Percentiles rank a stretch among this genome's conserved stretches.
Conservation (phyloP, 2,113 vertebrate genomes). For the Cyanistes caeruleus region DNA sequence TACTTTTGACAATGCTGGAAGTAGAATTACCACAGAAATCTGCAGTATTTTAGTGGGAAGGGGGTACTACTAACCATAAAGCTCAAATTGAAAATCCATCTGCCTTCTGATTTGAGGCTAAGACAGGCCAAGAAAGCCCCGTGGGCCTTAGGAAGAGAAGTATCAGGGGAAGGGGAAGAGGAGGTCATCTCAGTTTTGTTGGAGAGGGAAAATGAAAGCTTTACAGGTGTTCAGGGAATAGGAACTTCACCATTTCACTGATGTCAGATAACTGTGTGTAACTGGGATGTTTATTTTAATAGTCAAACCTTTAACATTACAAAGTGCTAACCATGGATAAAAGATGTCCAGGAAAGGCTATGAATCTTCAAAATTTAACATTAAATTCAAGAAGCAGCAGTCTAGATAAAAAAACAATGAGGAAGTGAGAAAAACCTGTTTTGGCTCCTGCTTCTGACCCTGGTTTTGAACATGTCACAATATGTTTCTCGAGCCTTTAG, state of each 20-base stretch:
- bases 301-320: background rate
- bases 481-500: background rate
- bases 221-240: slow-evolving; percentile 20
- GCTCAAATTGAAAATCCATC: slow-evolving; percentile 23
- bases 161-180: background rate
- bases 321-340: background rate
- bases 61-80: background rate
- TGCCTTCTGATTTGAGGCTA: background rate
- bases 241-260: background rate
- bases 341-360: background rate
- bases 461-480: background rate
- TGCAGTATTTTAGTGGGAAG: background rate
- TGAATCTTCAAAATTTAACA: slow-evolving; percentile 1
- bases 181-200: slow-evolving; percentile 13
- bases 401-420: background rate
- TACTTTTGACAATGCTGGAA: background rate
- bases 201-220: slow-evolving; percentile 26
- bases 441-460: background rate
- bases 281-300: background rate
- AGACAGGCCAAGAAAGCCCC: slow-evolving; percentile 8
- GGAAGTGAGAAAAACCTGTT: background rate
- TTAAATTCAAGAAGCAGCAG: slow-evolving; percentile 13
- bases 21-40: slow-evolving; percentile 19
- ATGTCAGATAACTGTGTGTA: background rate
- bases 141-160: background rate